Conservation (phyloP, 2,113 vertebrate genomes). For the Chiloscyllium plagiosum region DNA sequence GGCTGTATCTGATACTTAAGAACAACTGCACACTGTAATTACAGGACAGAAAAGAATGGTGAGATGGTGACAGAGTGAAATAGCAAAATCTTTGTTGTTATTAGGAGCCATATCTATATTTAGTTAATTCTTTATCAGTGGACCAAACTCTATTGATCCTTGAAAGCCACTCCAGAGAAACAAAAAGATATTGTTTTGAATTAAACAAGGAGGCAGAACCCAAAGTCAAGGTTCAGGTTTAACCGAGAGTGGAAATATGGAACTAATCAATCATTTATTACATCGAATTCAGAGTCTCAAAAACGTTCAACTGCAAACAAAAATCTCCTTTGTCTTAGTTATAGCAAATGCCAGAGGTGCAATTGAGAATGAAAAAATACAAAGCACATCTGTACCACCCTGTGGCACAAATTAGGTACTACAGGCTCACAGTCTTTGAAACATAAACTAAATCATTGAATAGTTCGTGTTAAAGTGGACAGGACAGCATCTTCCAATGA, state of each 20-base stretch:
- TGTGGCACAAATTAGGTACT: constrained; percentile 14
- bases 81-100: background rate
- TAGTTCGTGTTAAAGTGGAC: no score
- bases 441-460: background rate
- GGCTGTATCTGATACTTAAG: background rate
- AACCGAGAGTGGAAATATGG: background rate
- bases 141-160: background rate
- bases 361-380: background rate
- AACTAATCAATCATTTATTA: background rate
- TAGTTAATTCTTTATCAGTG: background rate
- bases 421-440: background rate
- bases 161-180: background rate
- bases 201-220: background rate
- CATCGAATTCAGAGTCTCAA: background rate
- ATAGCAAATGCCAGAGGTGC: background rate
- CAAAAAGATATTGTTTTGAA: no score
- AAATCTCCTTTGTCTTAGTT: background rate
- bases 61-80: background rate
- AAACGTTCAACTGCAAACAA: background rate
- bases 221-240: background rate
- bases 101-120: background rate
- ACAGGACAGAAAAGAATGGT: background rate
- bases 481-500: background rate
- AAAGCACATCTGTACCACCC: constrained; percentile 29
- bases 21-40: background rate